A percentile compares a stretch with the other conserved stretches of the same genome.
Evolutionary conservation across 2,888 invertebrate species (phyloP).

Genomic region (Trichogramma dendrolimi): DNA sequence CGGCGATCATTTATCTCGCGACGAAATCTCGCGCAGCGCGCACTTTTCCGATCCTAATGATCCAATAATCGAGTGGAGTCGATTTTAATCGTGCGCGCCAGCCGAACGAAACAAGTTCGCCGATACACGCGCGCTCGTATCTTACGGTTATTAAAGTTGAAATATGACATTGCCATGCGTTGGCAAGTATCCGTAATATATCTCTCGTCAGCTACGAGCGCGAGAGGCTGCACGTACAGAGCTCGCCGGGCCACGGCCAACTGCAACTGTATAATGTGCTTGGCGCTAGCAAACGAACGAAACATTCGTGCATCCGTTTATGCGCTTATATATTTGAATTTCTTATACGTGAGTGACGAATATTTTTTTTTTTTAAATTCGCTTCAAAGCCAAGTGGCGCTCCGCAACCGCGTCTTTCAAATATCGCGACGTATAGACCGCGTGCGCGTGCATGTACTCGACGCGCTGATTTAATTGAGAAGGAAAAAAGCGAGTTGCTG

Average conservation of each 20-base stretch:
- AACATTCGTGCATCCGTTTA: no score
- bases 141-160: slow-evolving; percentile 16
- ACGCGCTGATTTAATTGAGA: not conserved
- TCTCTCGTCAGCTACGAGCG: not conserved
- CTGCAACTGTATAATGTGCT: no score
- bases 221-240: not conserved
- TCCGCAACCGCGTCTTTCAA: no score
- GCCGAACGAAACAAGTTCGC: slow-evolving; percentile 4
- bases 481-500: no score
- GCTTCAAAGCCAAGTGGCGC: no score
- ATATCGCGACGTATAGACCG: not conserved
- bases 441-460: not conserved
- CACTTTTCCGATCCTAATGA: slow-evolving; percentile 16
- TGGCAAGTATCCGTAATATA: no score
- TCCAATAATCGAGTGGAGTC: slow-evolving; percentile 5
- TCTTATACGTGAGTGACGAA: no score
- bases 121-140: not conserved
- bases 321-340: no score
- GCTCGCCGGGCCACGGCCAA: no score
- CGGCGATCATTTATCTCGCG: no score
- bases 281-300: no score
- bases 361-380: no score
- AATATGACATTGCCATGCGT: slow-evolving; percentile 7
- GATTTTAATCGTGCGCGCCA: slow-evolving; percentile 4
- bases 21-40: not conserved